These are phyloP conservation scores for Megalopta genalis DNA, from an alignment of 1,140 invertebrate species.

Conservation along the genomic window DNA sequence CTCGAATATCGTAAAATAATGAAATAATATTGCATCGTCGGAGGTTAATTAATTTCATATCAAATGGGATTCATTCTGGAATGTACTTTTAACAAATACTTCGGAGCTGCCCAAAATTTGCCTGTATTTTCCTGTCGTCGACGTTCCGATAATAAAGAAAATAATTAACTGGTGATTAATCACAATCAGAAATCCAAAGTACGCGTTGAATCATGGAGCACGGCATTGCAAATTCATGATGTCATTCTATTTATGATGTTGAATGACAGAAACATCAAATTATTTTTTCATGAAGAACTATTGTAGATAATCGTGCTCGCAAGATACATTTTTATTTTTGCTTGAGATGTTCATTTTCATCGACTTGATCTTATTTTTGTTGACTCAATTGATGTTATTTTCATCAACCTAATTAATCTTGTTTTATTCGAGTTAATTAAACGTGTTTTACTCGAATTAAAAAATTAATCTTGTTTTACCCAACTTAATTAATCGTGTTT, in stretches of 20 bases:
- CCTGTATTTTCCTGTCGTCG: not conserved
- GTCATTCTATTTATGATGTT: constrained; percentile 8
- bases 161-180: not conserved
- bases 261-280: not conserved
- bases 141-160: not conserved
- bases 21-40: not conserved
- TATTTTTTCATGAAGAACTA: not conserved
- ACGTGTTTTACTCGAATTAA: too few species aligned
- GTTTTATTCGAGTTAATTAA: too few species aligned
- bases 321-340: not conserved
- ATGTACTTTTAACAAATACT: too few species aligned
- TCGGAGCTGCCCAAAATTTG: not conserved
- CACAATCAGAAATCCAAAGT: not conserved
- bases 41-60: not conserved
- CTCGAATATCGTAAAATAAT: not conserved
- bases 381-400: too few species aligned
- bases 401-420: too few species aligned
- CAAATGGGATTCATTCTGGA: too few species aligned
- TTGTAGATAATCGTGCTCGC: too few species aligned
- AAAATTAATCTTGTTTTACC: too few species aligned
- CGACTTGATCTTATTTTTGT: too few species aligned
- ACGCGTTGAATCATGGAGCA: constrained; percentile 6
- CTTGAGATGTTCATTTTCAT: not conserved
- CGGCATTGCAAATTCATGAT: constrained; percentile 18
- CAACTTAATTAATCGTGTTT: too few species aligned